Base-by-base conservation (phyloP, 2,113 vertebrate species). In the Aviceda subcristata region DNA sequence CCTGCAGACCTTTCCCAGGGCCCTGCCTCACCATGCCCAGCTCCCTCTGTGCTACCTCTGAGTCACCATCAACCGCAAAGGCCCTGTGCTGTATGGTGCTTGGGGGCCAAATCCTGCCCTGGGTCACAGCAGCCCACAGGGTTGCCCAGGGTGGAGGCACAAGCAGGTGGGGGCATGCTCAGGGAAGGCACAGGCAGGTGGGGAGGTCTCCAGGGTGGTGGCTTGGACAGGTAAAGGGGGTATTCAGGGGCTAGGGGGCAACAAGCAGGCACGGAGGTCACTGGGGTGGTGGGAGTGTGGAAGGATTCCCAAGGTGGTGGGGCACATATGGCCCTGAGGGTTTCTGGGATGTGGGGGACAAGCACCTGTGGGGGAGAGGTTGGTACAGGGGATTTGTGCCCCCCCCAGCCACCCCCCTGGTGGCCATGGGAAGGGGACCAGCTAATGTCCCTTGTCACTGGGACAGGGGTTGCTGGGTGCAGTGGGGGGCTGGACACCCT, bases 401-500 rank as follows among this genome's bases (percentile, higher is more conserved):
- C 12, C 50, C 8, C 14, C 14, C n/a, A n/a, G n/a, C n/a, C 3
- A 24, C n/a, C 7, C 36, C 17, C 0, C 2, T 22, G 39, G 12
- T 48, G 64, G 59, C 53, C 7, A 4, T 17, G 21, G 46, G 53
- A 60, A 32, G 36, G 53, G 53, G 46, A 27, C 12, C 41, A 62
- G 66, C 32, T 72, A 12, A 7, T 0, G 38, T 36, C 51, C 73
- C 38, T 80, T 59, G 51, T 72, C 27, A 46, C 53, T 50, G 75
- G 71, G 57, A 50, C 32, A 45, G 21, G 64, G 29, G 41, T 19
- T 34, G 48, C 26, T 78, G 39, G 14, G 43, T 85, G 36, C 60
- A 83, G 43, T 2, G 2, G 30, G 41, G 19, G 45, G 36, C 24
- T 7, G 11, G 38, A 62, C 64, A 51, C 34, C 20, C 23, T 86